Base-by-base conservation (phyloP, 2,888 invertebrate genomes). In the Orthosia cruda region DNA sequence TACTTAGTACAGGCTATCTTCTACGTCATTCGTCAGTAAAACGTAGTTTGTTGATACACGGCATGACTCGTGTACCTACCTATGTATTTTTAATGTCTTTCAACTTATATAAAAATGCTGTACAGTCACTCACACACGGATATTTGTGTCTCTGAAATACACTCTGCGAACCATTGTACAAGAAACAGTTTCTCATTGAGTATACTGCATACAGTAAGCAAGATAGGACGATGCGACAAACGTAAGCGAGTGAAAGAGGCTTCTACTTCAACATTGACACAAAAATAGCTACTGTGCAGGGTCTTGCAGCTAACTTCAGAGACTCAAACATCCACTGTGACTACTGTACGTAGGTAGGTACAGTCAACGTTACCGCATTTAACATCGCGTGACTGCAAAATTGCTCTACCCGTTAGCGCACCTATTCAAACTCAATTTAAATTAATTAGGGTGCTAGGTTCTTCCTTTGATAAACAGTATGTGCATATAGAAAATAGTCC, bases 21-120 rank as follows among this genome's bases (percentile, higher is more conserved):
- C 32, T 69, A 77, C 75, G 80, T 79, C 80, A 71, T 26, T 79
- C 40, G 75, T 54, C 61, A 71, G 71, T 71, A 45, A 18, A 47
- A 61, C 54, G 4, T 78, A 59, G 1, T 70, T 70, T 54, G 54
- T 64, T 71, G 59, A 65, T 40, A 61, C 45, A 32, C 50, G 45
- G n/a, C n/a, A 49, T 32, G 9, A 0, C 49, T 61, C 32, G 73
- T 47, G 64, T 32, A 15, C 4, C 20, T 20, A 47, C 9, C 20
- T 78, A 63, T 49, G 45, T 45, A 26, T 71, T 62, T 70, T 54
- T 49, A 66, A 61, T n/a, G 71, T 40, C 54, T 63, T 67, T 67
- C 66, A 63, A 62, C 20, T 45, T 47, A 59, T 16, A 23, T 23
- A 54, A 18, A 20, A 40, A 26, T 3, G 12, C 26, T 57, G 18